Evolutionary conservation across 2,113 vertebrate species (phyloP).

Genomic region (Peromyscus maniculatus): DNA sequence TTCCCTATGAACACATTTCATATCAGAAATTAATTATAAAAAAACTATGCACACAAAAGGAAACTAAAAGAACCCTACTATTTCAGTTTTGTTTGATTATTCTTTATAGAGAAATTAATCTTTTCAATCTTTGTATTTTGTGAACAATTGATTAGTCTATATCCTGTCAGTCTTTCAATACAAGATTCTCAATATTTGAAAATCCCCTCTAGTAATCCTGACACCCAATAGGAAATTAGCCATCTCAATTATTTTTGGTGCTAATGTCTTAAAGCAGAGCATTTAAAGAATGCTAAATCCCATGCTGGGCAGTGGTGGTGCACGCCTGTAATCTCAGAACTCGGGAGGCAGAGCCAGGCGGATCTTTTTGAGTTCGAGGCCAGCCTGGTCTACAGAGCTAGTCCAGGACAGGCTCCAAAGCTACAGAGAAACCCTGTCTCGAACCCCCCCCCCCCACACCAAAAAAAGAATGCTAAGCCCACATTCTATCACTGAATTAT

Average conservation of each 20-base stretch:
- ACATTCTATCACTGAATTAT: neutral
- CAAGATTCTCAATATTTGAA: neutral
- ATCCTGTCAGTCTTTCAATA: neutral
- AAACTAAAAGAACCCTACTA: neutral
- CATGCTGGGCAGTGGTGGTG: too few species aligned
- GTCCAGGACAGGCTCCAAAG: too few species aligned
- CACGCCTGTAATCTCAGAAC: too few species aligned
- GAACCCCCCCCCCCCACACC: too few species aligned
- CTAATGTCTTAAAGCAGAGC: neutral
- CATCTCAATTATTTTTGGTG: neutral
- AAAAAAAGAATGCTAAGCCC: neutral
- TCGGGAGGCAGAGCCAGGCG: too few species aligned
- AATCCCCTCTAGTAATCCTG: neutral
- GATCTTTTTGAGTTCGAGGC: too few species aligned
- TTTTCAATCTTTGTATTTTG: neutral
- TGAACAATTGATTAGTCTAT: neutral
- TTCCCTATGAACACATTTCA: constrained; percentile 31
- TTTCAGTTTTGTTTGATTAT: neutral
- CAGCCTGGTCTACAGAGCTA: too few species aligned
- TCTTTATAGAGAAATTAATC: neutral
- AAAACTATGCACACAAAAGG: neutral
- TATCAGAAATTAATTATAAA: constrained; percentile 42
- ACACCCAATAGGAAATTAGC: neutral
- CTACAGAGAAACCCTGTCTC: too few species aligned
- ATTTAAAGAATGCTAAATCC: neutral